A percentile compares a stretch with the other conserved stretches of the same genome.
These are phyloP conservation scores for Okapia johnstoni DNA, from an alignment of 2,113 vertebrate species.

Conservation along the genomic window DNA sequence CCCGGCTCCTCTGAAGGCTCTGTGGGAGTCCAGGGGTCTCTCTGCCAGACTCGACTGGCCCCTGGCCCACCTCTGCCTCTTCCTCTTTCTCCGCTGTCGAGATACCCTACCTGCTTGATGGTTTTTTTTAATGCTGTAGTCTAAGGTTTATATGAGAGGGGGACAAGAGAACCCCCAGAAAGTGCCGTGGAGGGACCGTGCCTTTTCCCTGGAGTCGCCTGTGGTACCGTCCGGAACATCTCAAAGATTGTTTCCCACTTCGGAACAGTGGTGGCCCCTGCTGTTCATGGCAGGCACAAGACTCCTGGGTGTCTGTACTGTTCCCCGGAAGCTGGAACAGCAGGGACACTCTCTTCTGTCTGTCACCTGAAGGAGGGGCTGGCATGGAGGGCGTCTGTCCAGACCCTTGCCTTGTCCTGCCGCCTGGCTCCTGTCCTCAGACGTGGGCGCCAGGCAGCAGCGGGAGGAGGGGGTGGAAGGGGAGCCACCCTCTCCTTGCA, in stretches of 20 bases:
- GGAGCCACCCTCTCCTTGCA: neutral
- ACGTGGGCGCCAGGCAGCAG: neutral
- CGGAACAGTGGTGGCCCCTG: accelerated
- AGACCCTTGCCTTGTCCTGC: neutral
- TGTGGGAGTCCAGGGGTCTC: neutral
- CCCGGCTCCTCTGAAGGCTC: neutral
- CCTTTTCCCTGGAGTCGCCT: neutral
- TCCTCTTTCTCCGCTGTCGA: neutral
- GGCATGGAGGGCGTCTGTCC: accelerated
- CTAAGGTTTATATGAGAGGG: neutral
- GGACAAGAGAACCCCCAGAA: neutral
- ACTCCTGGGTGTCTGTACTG: neutral
- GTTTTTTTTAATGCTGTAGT: neutral
- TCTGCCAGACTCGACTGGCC: neutral
- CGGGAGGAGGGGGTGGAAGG: too few species aligned
- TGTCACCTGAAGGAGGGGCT: neutral
- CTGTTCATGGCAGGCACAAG: neutral
- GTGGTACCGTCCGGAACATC: neutral
- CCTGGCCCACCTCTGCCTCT: neutral
- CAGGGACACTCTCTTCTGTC: neutral
- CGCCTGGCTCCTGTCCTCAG: accelerated
- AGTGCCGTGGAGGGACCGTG: neutral
- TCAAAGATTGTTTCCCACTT: neutral
- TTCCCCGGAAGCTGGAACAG: accelerated
- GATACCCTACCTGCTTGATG: neutral